Evolutionary conservation across 2,888 invertebrate genomes (phyloP), one percentile per base, ranked within the genome.

Genomic region (Nesidiocoris tenuis): DNA sequence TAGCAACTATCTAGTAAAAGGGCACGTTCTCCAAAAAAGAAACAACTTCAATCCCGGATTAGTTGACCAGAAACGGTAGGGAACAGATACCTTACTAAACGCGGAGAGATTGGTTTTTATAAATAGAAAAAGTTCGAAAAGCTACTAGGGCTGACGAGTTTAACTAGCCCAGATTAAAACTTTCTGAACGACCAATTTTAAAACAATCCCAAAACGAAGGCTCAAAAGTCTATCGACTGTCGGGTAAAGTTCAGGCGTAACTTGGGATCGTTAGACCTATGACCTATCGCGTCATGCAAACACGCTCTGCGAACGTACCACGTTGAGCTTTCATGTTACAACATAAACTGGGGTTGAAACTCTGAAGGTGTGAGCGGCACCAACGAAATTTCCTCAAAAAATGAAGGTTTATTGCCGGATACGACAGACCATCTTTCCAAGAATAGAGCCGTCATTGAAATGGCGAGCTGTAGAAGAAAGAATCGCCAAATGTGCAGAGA

Each of bases 111-210:
- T 39, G 39, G 39, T 39, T 39, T 39, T 39, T 39, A 39, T 39
- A 39, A 39, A 39, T 39, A 39, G 39, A 39, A 39, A 39, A 39
- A 39, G 39, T 39, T 39, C 39, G 39, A 39, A n/a, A 39, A 39
- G 39, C 39, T 12, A 12, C 39, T 39, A 39, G 5, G n/a, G 7
- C 59, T 5, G 59, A 9, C 17, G 7, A 18, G 59, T n/a, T 59
- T 59, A 17, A n/a, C 7, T 16, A 3, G 17, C 59, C 5, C 19
- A 18, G 19, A 17, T 59, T 59, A 59, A 59, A 59, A 59, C 59
- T 63, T 63, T 16, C 3, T 63, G 21, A 63, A 12, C 63, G 22
- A 63, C 18, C 63, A 63, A 63, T 63, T 63, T 63, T 19, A 63
- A 63, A 63, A 19, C 63, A 63, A 19, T 63, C 63, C 39, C 39